Evolutionary conservation across 2,797 vertebrate species (phyloP).

Genomic region (Acrocephalus scirpaceus): DNA sequence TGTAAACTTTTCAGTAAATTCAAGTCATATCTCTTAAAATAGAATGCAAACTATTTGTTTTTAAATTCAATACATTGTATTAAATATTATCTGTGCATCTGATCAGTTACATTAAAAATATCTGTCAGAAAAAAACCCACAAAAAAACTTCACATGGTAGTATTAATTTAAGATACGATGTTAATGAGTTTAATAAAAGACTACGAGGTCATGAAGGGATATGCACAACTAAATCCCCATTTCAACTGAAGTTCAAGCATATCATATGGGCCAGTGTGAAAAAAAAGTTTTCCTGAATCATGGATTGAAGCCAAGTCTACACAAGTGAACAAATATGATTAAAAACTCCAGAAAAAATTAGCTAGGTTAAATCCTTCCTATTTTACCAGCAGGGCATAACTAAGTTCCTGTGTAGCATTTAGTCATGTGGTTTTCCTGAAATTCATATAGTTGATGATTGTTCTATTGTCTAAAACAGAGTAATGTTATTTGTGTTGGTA

Average conservation of each 20-base stretch:
- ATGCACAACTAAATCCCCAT: background rate
- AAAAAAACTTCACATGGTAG: rapidly evolving
- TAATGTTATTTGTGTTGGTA: background rate
- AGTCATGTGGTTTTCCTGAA: background rate
- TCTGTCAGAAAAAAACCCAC: background rate
- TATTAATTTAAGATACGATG: background rate
- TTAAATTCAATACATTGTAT: background rate
- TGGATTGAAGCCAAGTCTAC: background rate
- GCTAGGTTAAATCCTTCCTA: background rate
- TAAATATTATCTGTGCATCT: background rate
- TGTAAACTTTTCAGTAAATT: background rate
- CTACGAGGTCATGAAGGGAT: background rate
- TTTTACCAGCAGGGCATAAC: background rate
- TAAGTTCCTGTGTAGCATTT: background rate
- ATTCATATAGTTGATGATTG: background rate
- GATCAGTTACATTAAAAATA: background rate
- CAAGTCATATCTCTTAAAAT: background rate
- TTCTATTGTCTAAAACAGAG: background rate
- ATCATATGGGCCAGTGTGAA: background rate
- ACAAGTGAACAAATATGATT: background rate
- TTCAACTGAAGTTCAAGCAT: background rate
- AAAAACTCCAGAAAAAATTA: background rate
- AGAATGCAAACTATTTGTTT: rapidly evolving
- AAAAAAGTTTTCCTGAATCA: background rate
- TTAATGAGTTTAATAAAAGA: background rate